phyloP scores from a whole-genome alignment of 64 coral and sea anemone species.

The Montipora cactus region DNA sequence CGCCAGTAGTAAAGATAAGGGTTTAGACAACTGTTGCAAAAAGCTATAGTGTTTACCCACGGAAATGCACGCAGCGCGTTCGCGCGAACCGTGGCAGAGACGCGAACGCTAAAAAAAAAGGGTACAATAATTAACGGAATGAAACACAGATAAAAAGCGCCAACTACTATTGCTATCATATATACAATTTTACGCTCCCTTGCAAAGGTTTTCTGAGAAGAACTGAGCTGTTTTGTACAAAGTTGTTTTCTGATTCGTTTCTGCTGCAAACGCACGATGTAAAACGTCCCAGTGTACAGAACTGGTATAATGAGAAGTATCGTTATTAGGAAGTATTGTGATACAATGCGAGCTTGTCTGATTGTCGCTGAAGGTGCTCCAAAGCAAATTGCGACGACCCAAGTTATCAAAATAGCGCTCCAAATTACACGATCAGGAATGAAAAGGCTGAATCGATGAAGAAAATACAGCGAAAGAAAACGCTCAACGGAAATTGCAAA shows the following conservation, averaged over 20 bases:
- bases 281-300: constrained; percentile 60
- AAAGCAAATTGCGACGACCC: constrained; percentile 71
- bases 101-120: constrained; percentile 44
- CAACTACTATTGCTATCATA: constrained; percentile 79
- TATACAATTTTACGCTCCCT: constrained; percentile 76
- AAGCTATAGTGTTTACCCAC: constrained; percentile 82
- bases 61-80: constrained; percentile 70
- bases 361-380: constrained; percentile 59
- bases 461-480: constrained; percentile 74
- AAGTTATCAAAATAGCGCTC: constrained; percentile 43
- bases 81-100: neutral
- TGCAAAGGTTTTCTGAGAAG: constrained; percentile 45
- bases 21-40: constrained; percentile 76
- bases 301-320: constrained; percentile 56
- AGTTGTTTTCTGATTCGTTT: constrained; percentile 25
- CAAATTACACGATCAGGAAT: constrained; percentile 49
- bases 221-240: neutral
- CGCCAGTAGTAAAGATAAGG: constrained; percentile 96
- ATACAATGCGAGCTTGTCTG: constrained; percentile 62
- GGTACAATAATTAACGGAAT: constrained; percentile 76
- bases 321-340: constrained; percentile 80
- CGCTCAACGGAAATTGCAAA: constrained; percentile 88
- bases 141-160: constrained; percentile 84
- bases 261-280: constrained; percentile 57
- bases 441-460: constrained; percentile 57